phyloP scores from a whole-genome alignment of 2,113 vertebrate genomes.

The Podocnemis expansa region DNA sequence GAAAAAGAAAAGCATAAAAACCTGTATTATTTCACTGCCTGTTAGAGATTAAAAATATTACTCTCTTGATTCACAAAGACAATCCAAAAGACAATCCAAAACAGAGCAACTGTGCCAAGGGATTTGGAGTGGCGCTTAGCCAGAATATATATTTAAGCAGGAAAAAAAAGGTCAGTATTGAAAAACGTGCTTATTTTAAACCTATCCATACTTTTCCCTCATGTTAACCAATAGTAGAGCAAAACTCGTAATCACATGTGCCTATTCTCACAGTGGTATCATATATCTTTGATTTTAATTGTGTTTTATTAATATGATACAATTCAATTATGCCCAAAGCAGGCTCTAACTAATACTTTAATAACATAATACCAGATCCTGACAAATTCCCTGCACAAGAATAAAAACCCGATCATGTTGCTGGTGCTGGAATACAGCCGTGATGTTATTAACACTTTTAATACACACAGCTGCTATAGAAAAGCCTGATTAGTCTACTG shows the following conservation, averaged over 20 bases:
- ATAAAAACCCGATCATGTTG: constrained; percentile 12
- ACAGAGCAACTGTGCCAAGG: neutral
- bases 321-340: constrained; percentile 30
- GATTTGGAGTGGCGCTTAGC: neutral
- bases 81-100: neutral
- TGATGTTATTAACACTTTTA: constrained; percentile 25
- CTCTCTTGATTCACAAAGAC: neutral
- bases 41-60: constrained; percentile 14
- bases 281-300: neutral
- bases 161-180: neutral
- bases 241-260: neutral
- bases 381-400: neutral
- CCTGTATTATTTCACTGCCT: neutral
- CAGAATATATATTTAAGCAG: neutral
- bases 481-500: neutral
- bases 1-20: neutral
- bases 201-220: neutral
- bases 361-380: neutral
- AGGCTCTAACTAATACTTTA: constrained; percentile 17
- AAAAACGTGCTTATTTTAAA: neutral
- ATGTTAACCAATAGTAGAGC: neutral
- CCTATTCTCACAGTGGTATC: neutral
- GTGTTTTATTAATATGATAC: neutral
- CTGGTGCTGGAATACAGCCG: neutral
- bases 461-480: neutral